Base-by-base conservation (phyloP, 1,140 invertebrate species). In the Phortica variegata region DNA sequence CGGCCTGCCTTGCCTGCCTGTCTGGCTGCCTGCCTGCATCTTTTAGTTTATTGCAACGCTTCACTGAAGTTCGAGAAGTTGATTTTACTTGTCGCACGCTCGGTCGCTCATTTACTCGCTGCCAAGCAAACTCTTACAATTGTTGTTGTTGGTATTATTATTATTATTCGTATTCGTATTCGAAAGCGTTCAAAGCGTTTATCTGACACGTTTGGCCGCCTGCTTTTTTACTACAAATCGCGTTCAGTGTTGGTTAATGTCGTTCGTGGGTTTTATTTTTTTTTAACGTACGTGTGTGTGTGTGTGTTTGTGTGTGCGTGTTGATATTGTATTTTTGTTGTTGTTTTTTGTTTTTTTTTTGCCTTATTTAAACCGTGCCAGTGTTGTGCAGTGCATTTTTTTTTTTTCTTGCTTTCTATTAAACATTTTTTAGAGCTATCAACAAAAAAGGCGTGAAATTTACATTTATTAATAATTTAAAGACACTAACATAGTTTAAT, bases 11-110 rank as follows among this genome's bases (percentile, higher is more conserved):
- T 31, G 39, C 46, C 47, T 32, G 29, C 50, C 32, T 49, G 19
- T 32, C 20, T 26, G 16, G 2, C 26, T 26, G 36, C 49, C 23
- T 52, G 33, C 44, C 42, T 17, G 29, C 29, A 9, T 65, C 61
- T 59, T 59, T 61, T 54, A 60, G 61, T 62, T 59, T 58, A 60
- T 57, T 60, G 57, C 59, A 47, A 71, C 66, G 66, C 66, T 70
- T 65, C 66, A 71, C 70, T 71, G 60, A 58, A 62, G 65, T 58
- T 69, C 61, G 54, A 51, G 55, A 45, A 40, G 32, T 41, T 47
- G 47, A 43, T 44, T 60, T 50, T 46, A 53, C 57, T 68, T 57
- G 55, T 47, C 38, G 52, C n/a, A n/a, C n/a, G n/a, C n/a, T n/a
- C n/a, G n/a, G n/a, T n/a, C n/a, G n/a, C n/a, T n/a, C n/a, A n/a